A percentile compares a stretch with the other conserved stretches of the same genome.
Evolutionary conservation across 1,140 invertebrate genomes (phyloP).

Genomic region (Steinernema khuongi): DNA sequence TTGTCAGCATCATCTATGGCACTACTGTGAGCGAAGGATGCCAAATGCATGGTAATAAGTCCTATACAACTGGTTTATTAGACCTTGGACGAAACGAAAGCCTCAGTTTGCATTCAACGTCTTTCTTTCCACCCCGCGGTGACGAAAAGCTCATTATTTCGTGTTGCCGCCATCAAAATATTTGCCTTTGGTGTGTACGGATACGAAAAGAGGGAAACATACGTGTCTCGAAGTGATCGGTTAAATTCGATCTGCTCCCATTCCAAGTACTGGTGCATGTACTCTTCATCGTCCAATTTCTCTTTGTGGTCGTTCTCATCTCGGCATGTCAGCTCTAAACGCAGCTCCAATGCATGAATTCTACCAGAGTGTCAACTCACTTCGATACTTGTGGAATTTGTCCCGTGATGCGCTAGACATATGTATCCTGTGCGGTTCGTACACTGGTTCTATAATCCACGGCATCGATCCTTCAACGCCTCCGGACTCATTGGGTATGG

Average conservation of each 20-base stretch:
- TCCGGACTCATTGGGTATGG: neutral
- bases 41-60: too few relatives aligned
- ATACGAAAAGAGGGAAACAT: neutral
- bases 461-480: neutral
- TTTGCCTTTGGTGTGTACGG: neutral
- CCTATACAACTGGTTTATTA: too few relatives aligned
- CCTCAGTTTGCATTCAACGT: too few relatives aligned
- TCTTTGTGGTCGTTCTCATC: neutral
- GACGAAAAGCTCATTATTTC: too few relatives aligned
- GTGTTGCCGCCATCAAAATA: too few relatives aligned
- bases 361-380: neutral
- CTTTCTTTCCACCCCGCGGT: too few relatives aligned
- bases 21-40: too few relatives aligned
- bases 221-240: neutral
- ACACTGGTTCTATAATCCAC: neutral
- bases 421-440: neutral
- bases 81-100: too few relatives aligned
- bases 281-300: neutral
- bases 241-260: conserved; percentile 5
- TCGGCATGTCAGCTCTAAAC: neutral
- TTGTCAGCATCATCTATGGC: too few relatives aligned
- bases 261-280: neutral
- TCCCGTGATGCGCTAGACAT: neutral
- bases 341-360: neutral
- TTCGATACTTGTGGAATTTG: neutral